Evolutionary conservation across 1,140 invertebrate species (phyloP), one percentile per base, ranked within the genome.

Genomic region (Drosophila seguyi): DNA sequence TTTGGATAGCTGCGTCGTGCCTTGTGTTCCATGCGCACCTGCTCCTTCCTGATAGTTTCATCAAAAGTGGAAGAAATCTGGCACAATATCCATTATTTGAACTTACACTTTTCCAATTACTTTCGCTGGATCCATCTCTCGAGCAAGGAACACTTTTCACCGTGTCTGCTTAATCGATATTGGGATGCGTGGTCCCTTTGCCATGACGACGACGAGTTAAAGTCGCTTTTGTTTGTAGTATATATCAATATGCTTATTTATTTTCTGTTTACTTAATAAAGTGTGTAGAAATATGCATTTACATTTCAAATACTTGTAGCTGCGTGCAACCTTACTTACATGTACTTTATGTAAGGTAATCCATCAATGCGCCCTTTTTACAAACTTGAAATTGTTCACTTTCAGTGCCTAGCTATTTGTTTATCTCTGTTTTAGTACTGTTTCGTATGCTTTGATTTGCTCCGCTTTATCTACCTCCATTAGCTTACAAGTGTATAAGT

Each of bases 331-430:
- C 71, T 56, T 25, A 68, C 31, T 65, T 75, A 60, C 59, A 60
- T n/a, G 45, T 58, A 47, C 38, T 27, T 2, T 16, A 47, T 25
- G 65, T 58, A 59, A 45, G 48, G 61, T 62, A 59, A 38, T 57
- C 39, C 34, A 38, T 55, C 38, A 25, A 41, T 42, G 60, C 55
- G 8, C 66, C 36, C 58, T 45, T 67, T 73, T 69, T 66, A 74
- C 67, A 88, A 73, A 59, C 56, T 85, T 75, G 53, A 81, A 85
- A 85, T 84, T 72, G 36, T 85, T 81, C 81, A 86, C 82, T 86
- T 86, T 75, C 44, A 85, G 81, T 85, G 81, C 62, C 78, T 81
- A 81, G 50, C 77, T 84, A 85, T 73, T 72, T 65, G 48, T 90
- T 88, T 81, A 85, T 73, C 68, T 73, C 68, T 58, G 45, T 90